These are phyloP conservation scores for Chydorus sphaericus DNA, from an alignment of 2,888 invertebrate species.

Conservation along the genomic window DNA sequence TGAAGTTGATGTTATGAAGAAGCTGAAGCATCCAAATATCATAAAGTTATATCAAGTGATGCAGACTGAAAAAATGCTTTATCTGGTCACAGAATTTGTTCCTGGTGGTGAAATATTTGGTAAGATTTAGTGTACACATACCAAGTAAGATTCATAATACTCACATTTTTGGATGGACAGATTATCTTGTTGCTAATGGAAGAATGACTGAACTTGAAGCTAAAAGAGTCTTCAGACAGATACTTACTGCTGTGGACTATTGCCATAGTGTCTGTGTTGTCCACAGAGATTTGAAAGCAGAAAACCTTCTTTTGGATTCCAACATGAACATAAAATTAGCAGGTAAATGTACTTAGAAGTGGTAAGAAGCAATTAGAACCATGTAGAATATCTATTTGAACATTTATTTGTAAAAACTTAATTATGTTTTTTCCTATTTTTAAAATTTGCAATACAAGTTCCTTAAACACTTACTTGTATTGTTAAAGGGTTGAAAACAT, in stretches of 20 bases:
- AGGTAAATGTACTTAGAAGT: slow-evolving; percentile 19
- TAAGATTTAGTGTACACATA: slow-evolving; percentile 31
- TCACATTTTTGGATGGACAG: slow-evolving; percentile 33
- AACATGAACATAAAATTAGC: slow-evolving; percentile 94
- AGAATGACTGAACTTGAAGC: slow-evolving; percentile 86
- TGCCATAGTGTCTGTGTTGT: slow-evolving; percentile 87
- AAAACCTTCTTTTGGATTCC: slow-evolving; percentile 84
- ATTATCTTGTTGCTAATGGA: slow-evolving; percentile 86
- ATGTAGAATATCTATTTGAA: neutral
- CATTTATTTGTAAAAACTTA: neutral
- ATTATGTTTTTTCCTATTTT: neutral
- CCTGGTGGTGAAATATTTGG: slow-evolving; percentile 97
- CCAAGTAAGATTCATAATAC: neutral
- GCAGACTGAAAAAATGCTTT: slow-evolving; percentile 83
- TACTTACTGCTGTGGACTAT: slow-evolving; percentile 89
- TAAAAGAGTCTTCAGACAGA: slow-evolving; percentile 88
- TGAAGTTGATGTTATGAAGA: slow-evolving; percentile 97
- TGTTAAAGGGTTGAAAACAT: too few species aligned
- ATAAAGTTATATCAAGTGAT: slow-evolving; percentile 88
- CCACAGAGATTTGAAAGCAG: slow-evolving; percentile 95
- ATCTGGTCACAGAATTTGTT: slow-evolving; percentile 94
- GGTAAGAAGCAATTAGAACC: neutral
- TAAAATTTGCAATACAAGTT: neutral
- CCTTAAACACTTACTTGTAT: neutral
- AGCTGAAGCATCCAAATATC: slow-evolving; percentile 92